Conservation (phyloP, 2,888 invertebrate species). For the Eristalinus sepulchralis region DNA sequence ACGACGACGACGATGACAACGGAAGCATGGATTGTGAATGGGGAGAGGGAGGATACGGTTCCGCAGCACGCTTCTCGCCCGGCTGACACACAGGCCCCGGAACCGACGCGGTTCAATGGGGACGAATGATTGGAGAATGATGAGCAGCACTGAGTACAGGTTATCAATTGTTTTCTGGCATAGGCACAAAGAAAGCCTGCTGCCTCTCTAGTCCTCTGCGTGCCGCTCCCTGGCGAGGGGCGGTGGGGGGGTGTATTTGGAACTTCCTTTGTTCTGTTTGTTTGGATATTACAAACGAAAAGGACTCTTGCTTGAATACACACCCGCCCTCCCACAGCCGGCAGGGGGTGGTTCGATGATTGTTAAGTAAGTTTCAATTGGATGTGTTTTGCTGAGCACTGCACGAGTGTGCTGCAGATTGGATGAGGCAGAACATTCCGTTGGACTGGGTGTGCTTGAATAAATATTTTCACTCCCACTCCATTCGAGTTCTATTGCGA, state of each 20-base stretch:
- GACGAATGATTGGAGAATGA: slow-evolving; percentile 57
- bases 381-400: not conserved
- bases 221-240: no score
- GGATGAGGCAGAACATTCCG: not conserved
- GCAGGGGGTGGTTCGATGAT: slow-evolving; percentile 14
- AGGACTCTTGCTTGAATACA: slow-evolving; percentile 42
- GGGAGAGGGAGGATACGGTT: not conserved
- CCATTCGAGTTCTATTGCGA: not conserved
- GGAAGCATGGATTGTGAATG: no score
- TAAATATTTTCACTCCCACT: not conserved
- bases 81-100: not conserved
- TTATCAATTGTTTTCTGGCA: slow-evolving; percentile 46
- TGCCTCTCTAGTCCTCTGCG: not conserved
- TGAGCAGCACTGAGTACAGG: slow-evolving; percentile 46
- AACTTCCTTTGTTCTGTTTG: slow-evolving; percentile 1
- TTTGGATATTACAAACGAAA: slow-evolving; percentile 38
- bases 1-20: not conserved
- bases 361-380: slow-evolving; percentile 63
- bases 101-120: slow-evolving; percentile 46
- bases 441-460: not conserved
- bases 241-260: not conserved
- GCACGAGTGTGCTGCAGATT: not conserved
- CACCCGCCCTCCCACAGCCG: not conserved
- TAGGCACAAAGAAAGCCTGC: slow-evolving; percentile 37
- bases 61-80: not conserved